Evolutionary conservation across 2,888 invertebrate genomes (phyloP).

Genomic region (Callyntrura guangdongensis): DNA sequence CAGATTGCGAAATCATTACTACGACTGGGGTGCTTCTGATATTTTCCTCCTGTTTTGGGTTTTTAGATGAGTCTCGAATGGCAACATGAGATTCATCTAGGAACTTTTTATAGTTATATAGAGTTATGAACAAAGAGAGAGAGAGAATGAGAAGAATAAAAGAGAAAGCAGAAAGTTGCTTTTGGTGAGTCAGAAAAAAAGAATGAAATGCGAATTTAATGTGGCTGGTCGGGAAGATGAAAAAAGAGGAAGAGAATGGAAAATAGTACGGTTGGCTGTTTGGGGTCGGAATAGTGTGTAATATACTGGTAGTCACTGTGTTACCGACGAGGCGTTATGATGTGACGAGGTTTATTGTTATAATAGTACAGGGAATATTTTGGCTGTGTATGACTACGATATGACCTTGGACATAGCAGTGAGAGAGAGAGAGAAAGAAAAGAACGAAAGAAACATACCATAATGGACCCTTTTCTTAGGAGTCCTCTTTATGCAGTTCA

Average conservation of each 20-base stretch:
- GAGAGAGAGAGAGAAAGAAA: background rate
- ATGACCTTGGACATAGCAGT: background rate
- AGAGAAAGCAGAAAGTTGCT: background rate
- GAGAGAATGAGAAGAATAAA: background rate
- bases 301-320: conserved; percentile 13
- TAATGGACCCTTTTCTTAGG: background rate
- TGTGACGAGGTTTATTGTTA: conserved; percentile 36
- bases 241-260: conserved; percentile 34
- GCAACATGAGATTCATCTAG: background rate
- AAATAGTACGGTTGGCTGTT: conserved; percentile 13
- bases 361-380: background rate
- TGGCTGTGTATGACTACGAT: background rate
- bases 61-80: background rate
- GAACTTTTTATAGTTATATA: background rate
- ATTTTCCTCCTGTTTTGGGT: background rate
- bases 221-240: conserved; percentile 55
- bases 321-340: background rate
- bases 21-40: background rate
- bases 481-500: background rate
- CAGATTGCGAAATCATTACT: conserved; percentile 70
- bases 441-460: too few relatives aligned
- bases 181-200: background rate
- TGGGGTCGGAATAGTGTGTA: background rate
- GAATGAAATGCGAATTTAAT: conserved; percentile 68
- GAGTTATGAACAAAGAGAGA: background rate